phyloP scores from a whole-genome alignment of 1,140 invertebrate species.

The Sycophaga agraensis region DNA sequence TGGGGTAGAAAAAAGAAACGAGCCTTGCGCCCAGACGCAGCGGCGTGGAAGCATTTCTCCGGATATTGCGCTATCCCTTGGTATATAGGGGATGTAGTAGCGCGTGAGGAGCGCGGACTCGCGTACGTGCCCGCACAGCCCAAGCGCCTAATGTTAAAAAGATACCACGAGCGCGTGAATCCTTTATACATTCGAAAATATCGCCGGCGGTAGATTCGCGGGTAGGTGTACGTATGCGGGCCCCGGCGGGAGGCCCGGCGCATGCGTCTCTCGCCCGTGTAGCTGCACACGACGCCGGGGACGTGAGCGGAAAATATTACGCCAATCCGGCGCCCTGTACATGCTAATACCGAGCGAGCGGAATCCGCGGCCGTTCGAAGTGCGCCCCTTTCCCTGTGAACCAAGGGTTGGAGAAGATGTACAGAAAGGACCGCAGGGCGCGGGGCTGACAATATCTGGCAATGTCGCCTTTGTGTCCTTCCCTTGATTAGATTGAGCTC shows the following conservation, averaged over 20 bases:
- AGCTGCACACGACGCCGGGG: not conserved
- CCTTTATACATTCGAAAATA: not conserved
- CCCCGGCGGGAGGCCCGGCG: too few relatives aligned
- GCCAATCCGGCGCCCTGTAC: not conserved
- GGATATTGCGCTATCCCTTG: slow-evolving; percentile 7
- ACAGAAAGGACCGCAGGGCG: too few relatives aligned
- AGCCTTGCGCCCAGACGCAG: too few relatives aligned
- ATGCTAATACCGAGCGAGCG: slow-evolving; percentile 6
- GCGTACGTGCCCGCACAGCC: not conserved
- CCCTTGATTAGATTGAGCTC: not conserved
- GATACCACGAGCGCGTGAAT: slow-evolving; percentile 17
- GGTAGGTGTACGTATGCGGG: too few relatives aligned
- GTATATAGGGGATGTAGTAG: not conserved
- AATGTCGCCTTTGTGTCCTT: not conserved
- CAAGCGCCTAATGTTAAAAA: slow-evolving; percentile 23
- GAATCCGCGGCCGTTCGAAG: too few relatives aligned
- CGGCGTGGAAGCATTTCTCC: not conserved
- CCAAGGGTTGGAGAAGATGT: too few relatives aligned
- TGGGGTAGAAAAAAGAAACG: too few relatives aligned
- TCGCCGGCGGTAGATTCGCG: too few relatives aligned
- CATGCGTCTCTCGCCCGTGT: not conserved
- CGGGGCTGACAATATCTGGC: too few relatives aligned
- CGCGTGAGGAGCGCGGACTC: not conserved
- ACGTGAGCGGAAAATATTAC: slow-evolving; percentile 24
- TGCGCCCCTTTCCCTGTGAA: not conserved